Evolutionary conservation across 2,888 invertebrate species (phyloP).

Genomic region (Rotaria magnacalcarata): DNA sequence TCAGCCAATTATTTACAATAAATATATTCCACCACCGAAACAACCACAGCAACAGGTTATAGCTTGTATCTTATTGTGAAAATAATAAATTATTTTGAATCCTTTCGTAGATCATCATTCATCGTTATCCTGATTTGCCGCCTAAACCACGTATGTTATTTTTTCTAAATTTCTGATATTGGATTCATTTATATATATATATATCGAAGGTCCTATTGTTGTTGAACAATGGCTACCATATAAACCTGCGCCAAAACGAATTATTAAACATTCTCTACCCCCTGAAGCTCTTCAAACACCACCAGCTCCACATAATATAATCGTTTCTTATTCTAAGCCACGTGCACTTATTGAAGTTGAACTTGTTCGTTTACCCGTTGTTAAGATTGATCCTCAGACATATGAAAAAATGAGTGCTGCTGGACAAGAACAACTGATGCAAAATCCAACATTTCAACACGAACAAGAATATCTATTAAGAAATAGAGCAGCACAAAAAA

Average conservation of each 20-base stretch:
- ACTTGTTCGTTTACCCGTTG: slow-evolving; percentile 37
- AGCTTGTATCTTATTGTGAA: neutral
- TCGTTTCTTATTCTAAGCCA: neutral
- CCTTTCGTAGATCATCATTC: neutral
- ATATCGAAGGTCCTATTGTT: neutral
- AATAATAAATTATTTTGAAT: neutral
- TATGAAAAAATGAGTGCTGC: neutral
- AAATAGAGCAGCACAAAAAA: neutral
- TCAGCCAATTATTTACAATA: neutral
- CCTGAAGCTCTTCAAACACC: neutral
- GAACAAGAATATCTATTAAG: neutral
- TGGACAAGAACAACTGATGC: neutral
- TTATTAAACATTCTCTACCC: slow-evolving; percentile 16
- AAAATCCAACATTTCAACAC: neutral
- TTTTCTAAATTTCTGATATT: too few species aligned
- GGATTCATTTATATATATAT: neutral
- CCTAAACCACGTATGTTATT: neutral
- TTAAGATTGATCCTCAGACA: neutral
- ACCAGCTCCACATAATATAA: neutral
- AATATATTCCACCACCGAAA: slow-evolving; percentile 14
- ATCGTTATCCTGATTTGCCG: neutral
- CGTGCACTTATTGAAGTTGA: slow-evolving; percentile 27
- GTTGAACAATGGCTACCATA: slow-evolving; percentile 34
- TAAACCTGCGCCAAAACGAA: slow-evolving; percentile 25
- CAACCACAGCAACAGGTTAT: slow-evolving; percentile 1